Base-by-base conservation (phyloP, 2,888 invertebrate genomes). In the Nemotelus pantherinus region DNA sequence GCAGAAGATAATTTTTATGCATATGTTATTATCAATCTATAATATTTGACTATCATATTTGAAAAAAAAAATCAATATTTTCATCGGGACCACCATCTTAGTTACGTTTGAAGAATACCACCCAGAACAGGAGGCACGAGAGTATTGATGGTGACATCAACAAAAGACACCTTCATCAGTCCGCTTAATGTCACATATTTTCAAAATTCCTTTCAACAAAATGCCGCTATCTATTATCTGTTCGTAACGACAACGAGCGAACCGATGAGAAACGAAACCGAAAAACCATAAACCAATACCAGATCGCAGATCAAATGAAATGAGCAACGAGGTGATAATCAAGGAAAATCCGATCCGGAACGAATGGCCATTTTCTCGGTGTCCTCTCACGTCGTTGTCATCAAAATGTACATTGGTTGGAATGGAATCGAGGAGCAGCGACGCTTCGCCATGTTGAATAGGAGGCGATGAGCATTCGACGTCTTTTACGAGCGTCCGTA, bases 281-380 rank as follows among this genome's bases (percentile, higher is more conserved):
- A 43, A 53, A 55, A 70, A 70, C 70, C 70, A 70, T 70, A 70
- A 70, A 70, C 47, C 55, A 70, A 70, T 41, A 70, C 70, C 70
- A 70, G 55, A 67, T 9, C 55, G 44, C 44, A 53, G 44, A 25
- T 55, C 55, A 53, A 70, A 43, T 74, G 63, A 58, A 68, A 68
- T 68, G 67, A 77, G 70, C 58, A 70, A 77, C 78, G 78, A 80
- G 77, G 79, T 80, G 77, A 77, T 79, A 79, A 79, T 79, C 79
- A 81, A 77, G 75, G 77, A 79, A 79, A 80, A 79, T 78, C 76
- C 77, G 10, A 78, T 77, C 80, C 81, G 79, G 79, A 77, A 67
- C 82, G 78, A 82, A 82, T 82, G 80, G 80, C 81, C 81, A 82
- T 82, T 82, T 82, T 82, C 80, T 81, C 81, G 82, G 82, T 82